phyloP scores from a whole-genome alignment of 2,888 invertebrate genomes.

The Galerucella pusilla region DNA sequence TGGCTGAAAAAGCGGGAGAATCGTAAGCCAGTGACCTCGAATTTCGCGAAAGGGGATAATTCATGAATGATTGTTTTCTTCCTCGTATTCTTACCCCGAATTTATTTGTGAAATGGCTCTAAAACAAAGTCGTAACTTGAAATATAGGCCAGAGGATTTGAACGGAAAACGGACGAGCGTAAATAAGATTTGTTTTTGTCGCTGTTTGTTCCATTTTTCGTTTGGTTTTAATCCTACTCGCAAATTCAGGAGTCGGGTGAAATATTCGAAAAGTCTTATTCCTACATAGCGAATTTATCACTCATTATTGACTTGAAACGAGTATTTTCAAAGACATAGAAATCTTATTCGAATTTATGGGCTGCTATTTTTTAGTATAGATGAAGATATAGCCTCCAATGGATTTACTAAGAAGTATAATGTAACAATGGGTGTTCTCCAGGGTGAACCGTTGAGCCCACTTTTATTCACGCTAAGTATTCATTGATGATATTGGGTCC shows the following conservation, averaged over 20 bases:
- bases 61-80: constrained; percentile 31
- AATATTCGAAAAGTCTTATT: constrained; percentile 24
- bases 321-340: too few relatives aligned
- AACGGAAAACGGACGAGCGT: constrained; percentile 21
- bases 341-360: too few relatives aligned
- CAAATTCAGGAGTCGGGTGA: constrained; percentile 20
- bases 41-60: constrained; percentile 19
- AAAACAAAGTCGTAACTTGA: constrained; percentile 60
- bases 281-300: not conserved
- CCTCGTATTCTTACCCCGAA: constrained; percentile 26
- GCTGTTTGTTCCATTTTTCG: constrained; percentile 26
- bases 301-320: not conserved
- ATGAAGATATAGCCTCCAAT: too few relatives aligned
- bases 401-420: too few relatives aligned
- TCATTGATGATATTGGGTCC: too few relatives aligned
- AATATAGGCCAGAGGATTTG: constrained; percentile 53
- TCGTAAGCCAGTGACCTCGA: constrained; percentile 27
- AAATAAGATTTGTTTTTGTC: constrained; percentile 33
- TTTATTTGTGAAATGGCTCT: constrained; percentile 45
- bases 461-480: too few relatives aligned
- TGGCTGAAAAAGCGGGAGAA: constrained; percentile 28
- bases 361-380: too few relatives aligned
- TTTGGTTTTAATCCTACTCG: constrained; percentile 27
- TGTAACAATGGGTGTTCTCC: too few relatives aligned
- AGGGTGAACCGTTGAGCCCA: too few relatives aligned